Evolutionary conservation across 2,888 invertebrate species (phyloP).

Genomic region (Saturnia japonica): DNA sequence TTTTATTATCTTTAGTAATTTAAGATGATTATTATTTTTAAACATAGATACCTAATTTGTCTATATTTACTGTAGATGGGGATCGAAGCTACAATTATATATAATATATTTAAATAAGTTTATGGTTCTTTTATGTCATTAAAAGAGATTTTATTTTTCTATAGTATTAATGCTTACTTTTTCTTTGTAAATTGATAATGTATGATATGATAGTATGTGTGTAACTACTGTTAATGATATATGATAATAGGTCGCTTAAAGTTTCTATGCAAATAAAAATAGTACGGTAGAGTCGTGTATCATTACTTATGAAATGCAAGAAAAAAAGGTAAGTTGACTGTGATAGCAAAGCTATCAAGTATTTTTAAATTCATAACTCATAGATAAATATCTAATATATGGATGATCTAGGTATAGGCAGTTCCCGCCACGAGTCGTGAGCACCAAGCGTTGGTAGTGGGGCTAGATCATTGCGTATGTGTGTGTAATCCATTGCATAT

Average conservation of each 20-base stretch:
- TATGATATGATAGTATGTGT: slow-evolving; percentile 65
- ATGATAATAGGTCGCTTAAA: slow-evolving; percentile 62
- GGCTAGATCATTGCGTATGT: neutral
- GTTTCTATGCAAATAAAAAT: slow-evolving; percentile 73
- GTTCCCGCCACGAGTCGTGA: slow-evolving; percentile 3
- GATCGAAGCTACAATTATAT: slow-evolving; percentile 23
- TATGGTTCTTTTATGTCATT: slow-evolving; percentile 63
- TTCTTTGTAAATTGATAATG: slow-evolving; percentile 68
- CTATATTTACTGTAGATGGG: slow-evolving; percentile 16
- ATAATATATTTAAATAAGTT: slow-evolving; percentile 56
- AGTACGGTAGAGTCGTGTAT: slow-evolving; percentile 50
- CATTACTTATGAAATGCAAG: slow-evolving; percentile 38
- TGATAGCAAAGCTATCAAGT: neutral
- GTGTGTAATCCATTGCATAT: neutral
- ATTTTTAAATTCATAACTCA: neutral
- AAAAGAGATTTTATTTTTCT: slow-evolving; percentile 70
- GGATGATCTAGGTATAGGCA: neutral
- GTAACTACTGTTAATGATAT: slow-evolving; percentile 59
- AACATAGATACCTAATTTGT: slow-evolving; percentile 17
- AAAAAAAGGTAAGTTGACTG: neutral
- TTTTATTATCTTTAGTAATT: slow-evolving; percentile 1
- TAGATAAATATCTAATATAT: neutral
- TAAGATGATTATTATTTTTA: slow-evolving; percentile 5
- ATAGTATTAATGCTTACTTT: slow-evolving; percentile 60
- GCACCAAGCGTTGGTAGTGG: neutral